Evolutionary conservation across 2,888 invertebrate species (phyloP).

Genomic region (Rhingia campestris): DNA sequence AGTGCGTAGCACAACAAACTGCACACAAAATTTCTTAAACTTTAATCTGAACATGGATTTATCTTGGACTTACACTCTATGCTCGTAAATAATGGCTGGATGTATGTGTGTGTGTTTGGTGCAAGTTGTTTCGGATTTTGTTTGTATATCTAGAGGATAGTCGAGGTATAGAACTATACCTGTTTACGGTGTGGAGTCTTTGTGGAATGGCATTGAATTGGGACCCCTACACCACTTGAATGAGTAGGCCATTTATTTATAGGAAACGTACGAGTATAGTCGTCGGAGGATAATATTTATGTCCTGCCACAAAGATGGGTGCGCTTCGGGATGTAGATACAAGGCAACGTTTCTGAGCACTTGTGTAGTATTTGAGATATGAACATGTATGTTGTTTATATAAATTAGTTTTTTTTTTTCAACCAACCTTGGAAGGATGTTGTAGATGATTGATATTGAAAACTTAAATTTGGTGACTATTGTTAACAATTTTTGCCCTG

Average conservation of each 20-base stretch:
- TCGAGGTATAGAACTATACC: conserved; percentile 26
- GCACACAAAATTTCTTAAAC: conserved; percentile 71
- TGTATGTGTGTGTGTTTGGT: conserved; percentile 53
- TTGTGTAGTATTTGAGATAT: conserved; percentile 22
- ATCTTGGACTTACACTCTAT: conserved; percentile 75
- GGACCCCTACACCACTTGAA: conserved; percentile 34
- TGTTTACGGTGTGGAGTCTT: conserved; percentile 22
- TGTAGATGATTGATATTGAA: too few relatives aligned
- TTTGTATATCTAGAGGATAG: conserved; percentile 38
- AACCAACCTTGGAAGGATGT: too few relatives aligned
- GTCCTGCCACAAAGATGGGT: conserved; percentile 26
- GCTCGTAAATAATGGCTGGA: conserved; percentile 73
- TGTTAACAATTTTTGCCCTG: too few relatives aligned
- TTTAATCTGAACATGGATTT: conserved; percentile 75
- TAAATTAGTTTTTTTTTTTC: too few relatives aligned
- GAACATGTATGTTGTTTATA: too few relatives aligned
- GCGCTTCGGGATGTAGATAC: background rate
- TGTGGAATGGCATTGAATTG: conserved; percentile 49
- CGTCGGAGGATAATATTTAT: conserved; percentile 67
- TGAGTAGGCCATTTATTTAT: conserved; percentile 62
- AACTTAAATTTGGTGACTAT: too few relatives aligned
- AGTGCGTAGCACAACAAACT: conserved; percentile 70
- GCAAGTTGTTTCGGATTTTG: conserved; percentile 61
- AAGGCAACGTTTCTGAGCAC: conserved; percentile 31
- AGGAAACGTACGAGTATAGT: conserved; percentile 50